Percentiles rank a stretch among this genome's conserved stretches.
Conservation (phyloP, 2,888 invertebrate species). For the Brachyptera risi region DNA sequence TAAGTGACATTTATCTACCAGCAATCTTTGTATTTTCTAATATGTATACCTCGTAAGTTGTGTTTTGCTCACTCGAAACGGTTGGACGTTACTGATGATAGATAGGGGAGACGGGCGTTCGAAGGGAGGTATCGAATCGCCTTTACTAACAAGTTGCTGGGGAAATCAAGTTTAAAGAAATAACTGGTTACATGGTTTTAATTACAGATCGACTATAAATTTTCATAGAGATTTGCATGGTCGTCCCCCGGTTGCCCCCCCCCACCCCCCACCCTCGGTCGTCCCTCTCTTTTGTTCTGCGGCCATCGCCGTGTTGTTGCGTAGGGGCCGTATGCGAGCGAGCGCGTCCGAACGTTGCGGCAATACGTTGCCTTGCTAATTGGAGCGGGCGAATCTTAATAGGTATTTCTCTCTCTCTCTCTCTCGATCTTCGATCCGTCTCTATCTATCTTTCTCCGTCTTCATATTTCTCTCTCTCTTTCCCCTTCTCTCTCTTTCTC, state of each 20-base stretch:
- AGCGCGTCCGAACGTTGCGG: too few relatives aligned
- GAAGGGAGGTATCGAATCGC: too few relatives aligned
- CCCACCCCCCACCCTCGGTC: too few relatives aligned
- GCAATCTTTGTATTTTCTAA: conserved; percentile 3
- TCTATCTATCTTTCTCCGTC: too few relatives aligned
- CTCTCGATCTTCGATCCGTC: too few relatives aligned
- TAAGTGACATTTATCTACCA: conserved; percentile 11
- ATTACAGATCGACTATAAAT: conserved; percentile 30
- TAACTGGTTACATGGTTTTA: conserved; percentile 25
- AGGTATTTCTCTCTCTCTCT: too few relatives aligned
- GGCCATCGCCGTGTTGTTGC: background rate
- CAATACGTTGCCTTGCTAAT: conserved; percentile 28
- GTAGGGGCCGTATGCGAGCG: too few relatives aligned
- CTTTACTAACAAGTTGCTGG: conserved; percentile 13
- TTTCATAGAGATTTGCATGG: conserved; percentile 28
- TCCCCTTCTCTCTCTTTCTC: background rate
- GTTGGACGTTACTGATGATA: too few relatives aligned
- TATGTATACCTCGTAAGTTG: too few relatives aligned
- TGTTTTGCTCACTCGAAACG: too few relatives aligned
- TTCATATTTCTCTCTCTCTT: background rate
- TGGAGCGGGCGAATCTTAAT: conserved; percentile 27
- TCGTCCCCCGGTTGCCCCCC: conserved; percentile 21
- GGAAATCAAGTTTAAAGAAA: conserved; percentile 18
- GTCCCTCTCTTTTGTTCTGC: conserved; percentile 3
- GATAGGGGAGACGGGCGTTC: too few relatives aligned